Conservation (phyloP, 2,113 vertebrate species). For the Neopipo cinnamomea region DNA sequence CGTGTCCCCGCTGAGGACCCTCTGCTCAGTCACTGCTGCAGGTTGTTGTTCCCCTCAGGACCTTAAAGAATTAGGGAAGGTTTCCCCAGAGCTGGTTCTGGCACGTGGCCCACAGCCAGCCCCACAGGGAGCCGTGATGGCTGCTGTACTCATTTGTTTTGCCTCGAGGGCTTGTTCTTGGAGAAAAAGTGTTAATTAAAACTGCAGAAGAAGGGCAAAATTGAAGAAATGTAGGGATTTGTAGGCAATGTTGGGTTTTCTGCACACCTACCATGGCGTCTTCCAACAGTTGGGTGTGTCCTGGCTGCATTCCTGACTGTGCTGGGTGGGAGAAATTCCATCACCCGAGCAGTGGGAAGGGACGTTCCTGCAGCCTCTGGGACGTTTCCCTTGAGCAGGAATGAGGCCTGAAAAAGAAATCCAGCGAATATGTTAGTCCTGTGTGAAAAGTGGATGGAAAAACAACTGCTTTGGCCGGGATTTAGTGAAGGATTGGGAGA, state of each 20-base stretch:
- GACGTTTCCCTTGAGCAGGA: background rate
- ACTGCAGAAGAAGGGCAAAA: background rate
- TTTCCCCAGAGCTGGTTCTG: background rate
- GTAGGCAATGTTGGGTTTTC: background rate
- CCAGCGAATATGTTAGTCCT: background rate
- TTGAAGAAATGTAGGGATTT: background rate
- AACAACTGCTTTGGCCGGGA: background rate
- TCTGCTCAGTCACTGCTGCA: background rate
- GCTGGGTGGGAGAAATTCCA: background rate
- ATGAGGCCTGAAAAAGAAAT: background rate
- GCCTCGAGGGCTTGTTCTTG: background rate
- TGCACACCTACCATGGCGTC: background rate
- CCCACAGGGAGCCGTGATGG: rapidly evolving
- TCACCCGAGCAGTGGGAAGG: background rate
- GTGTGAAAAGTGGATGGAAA: background rate
- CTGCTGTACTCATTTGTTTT: background rate
- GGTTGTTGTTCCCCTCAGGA: background rate
- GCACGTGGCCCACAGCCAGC: background rate
- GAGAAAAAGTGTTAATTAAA: background rate
- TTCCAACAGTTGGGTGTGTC: no score
- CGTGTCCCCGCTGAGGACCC: background rate
- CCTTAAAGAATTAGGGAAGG: background rate
- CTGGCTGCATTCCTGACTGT: background rate
- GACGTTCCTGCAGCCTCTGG: background rate
- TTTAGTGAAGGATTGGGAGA: background rate